Percentiles rank a stretch among this genome's conserved stretches.
phyloP scores from a whole-genome alignment of 2,113 vertebrate genomes.

The Suricata suricatta region DNA sequence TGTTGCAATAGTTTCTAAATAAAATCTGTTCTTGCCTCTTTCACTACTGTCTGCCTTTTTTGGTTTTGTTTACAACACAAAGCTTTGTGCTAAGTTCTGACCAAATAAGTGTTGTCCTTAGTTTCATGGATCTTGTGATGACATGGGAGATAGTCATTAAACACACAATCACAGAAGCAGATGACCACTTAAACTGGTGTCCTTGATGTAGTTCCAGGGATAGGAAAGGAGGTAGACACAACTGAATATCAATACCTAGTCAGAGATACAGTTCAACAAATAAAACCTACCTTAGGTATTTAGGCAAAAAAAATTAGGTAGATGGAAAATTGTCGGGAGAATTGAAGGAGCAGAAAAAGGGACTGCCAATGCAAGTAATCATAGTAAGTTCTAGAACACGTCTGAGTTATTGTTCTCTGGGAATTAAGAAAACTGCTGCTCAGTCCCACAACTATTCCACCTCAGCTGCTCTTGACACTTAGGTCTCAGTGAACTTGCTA shows the following conservation, averaged over 20 bases:
- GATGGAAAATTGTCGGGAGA: background rate
- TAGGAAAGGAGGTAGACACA: background rate
- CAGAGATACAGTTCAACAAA: background rate
- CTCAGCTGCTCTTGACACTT: no score
- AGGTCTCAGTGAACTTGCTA: background rate
- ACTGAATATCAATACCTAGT: background rate
- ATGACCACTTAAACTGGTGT: background rate
- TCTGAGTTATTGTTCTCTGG: background rate
- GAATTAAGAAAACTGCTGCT: background rate
- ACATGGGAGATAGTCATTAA: background rate
- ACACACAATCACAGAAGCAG: background rate
- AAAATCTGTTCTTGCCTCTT: background rate
- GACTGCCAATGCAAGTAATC: background rate
- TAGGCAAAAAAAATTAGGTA: background rate
- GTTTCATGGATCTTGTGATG: background rate
- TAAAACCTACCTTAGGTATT: background rate
- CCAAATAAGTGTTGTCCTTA: background rate
- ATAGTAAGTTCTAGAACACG: background rate
- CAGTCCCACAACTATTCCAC: rapidly evolving
- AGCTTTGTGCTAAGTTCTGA: background rate
- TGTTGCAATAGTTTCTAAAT: background rate
- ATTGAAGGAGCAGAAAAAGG: background rate
- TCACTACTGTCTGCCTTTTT: background rate
- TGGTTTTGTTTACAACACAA: background rate
- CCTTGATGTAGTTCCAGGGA: background rate